Evolutionary conservation across 2,888 invertebrate species (phyloP), one percentile per base, ranked within the genome.

Genomic region (Mactromeris polynyma): DNA sequence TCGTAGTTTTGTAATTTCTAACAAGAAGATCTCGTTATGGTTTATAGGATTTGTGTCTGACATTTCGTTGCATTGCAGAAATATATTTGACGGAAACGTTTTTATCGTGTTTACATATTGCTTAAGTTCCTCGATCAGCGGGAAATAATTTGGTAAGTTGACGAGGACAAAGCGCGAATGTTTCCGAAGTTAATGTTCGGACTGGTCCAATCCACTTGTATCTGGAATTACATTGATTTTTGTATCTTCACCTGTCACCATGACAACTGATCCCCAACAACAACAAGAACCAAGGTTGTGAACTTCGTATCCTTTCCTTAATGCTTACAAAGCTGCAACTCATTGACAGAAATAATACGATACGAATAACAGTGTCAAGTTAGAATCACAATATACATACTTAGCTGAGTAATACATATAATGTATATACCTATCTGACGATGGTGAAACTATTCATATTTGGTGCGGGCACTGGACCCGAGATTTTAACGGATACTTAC

Each of bases 181-280:
- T 64, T 26, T 64, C 58, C 58, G 58, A 26, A 26, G 58, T 64
- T n/a, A 26, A 26, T 26, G 26, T 64, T 26, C 26, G 58, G 26
- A 26, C 19, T 33, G 7, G 73, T 73, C 6, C n/a, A 33, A 58
- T 58, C 69, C 69, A 19, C 33, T 31, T 69, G 11, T 33, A 33
- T 33, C 33, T 69, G 73, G 17, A 73, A 73, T 73, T 73, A 73
- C 33, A 73, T 73, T 36, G 73, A 73, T 73, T 73, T 73, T 33
- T 33, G 31, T 73, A 73, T 73, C 36, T 26, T 36, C 26, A 17
- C 36, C 26, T 17, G 26, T 73, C 11, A 73, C 36, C 33, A 73
- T 36, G 17, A 19, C 36, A 33, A 33, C 36, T 73, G 36, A 73
- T 33, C 73, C 33, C 19, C n/a, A 73, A 73, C 33, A 73, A 36